phyloP scores from a whole-genome alignment of 2,113 vertebrate species.

The Elephas maximus region DNA sequence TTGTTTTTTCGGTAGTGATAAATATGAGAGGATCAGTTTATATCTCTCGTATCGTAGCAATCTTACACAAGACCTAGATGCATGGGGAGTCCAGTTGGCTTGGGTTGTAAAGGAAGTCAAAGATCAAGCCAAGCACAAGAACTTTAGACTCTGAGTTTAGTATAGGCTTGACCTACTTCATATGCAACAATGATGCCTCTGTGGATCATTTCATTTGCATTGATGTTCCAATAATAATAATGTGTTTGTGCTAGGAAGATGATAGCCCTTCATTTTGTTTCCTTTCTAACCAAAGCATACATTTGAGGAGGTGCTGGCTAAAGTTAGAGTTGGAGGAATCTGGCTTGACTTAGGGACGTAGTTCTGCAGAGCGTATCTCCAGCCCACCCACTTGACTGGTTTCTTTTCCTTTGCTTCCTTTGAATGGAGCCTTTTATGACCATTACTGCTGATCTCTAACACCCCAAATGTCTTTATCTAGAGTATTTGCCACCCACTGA shows the following conservation, averaged over 20 bases:
- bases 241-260: background rate
- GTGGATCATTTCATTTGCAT: background rate
- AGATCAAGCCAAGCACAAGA: background rate
- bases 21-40: background rate
- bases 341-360: background rate
- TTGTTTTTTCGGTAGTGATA: background rate
- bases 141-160: slow-evolving; percentile 11
- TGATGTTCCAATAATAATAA: background rate
- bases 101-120: background rate
- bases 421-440: slow-evolving; percentile 53
- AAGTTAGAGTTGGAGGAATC: background rate
- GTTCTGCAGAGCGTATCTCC: background rate
- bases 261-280: background rate
- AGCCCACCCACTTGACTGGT: background rate
- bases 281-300: background rate
- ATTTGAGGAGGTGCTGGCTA: background rate
- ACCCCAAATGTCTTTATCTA: background rate
- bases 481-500: slow-evolving; percentile 61
- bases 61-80: background rate
- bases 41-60: background rate
- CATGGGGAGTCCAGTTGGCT: background rate
- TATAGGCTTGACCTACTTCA: background rate
- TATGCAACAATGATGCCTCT: background rate
- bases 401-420: slow-evolving; percentile 16
- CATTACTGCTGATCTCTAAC: slow-evolving; percentile 1